Base-by-base conservation (phyloP, 2,113 vertebrate genomes). In the Todiramphus saurophagus region DNA sequence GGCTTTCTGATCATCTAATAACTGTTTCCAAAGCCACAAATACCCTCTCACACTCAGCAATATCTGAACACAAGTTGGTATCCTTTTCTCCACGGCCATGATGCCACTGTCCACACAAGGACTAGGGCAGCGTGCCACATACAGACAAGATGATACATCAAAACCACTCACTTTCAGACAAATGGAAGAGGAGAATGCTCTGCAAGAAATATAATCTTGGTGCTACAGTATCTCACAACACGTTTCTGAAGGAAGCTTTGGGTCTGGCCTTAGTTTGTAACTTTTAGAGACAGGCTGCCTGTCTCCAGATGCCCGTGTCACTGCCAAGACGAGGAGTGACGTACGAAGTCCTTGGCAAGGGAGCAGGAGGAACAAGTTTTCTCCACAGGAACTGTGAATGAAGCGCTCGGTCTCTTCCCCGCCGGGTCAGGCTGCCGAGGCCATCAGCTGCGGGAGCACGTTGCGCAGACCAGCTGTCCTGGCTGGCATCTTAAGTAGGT, bases 151-250 rank as follows among this genome's bases (percentile, higher is more conserved):
- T 2, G 31, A 17, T 16, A 13, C 27, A 9, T 58, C 37, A 28
- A 67, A 77, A 9, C 46, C 60, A 25, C 24, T 56, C 9, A 0
- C 0, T 0, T 60, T 55, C 35, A 62, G 51, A 37, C 5, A 27
- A 58, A n/a, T 16, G 7, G 39, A 64, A 84, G 67, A 80, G 70
- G n/a, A 87, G 20, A 46, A 58, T 2, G 9, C 35, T 70, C 72
- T 56, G 15, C 75, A 68, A 17, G 7, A 33, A 80, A 30, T 58
- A 20, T 5, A n/a, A 43, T n/a, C 33, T 24, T 30, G 35, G 33
- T 53, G 13, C 66, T 81, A 3, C 11, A 1, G n/a, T 35, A 6
- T 30, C 50, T 90, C 63, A 33, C 46, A 31, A 8, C 41, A 30
- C 0, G 0, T 30, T 58, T 67, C 60, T 43, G 37, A 86, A 51